Evolutionary conservation across 2,888 invertebrate genomes (phyloP), one percentile per base, ranked within the genome.

Genomic region (Helicoverpa assulta): DNA sequence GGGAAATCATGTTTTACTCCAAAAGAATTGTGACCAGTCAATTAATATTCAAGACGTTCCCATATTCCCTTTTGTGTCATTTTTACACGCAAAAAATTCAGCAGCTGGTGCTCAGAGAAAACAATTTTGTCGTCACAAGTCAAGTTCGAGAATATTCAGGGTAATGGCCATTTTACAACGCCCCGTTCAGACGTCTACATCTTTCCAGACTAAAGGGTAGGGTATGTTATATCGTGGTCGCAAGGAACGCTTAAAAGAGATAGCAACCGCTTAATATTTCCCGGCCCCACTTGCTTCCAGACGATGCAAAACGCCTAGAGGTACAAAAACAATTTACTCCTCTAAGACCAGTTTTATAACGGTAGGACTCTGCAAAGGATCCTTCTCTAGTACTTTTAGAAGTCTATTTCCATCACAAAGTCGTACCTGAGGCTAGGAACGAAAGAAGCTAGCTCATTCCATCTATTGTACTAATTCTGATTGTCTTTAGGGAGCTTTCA

Each of bases 271-370:
- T 86, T 85, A 85, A 86, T 85, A 85, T 84, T 85, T 85, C 72
- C 79, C 73, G 62, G 71, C 81, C 74, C 51, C 73, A 59, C 80
- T 85, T 78, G 71, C 66, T 74, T 62, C 84, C 84, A 88, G 90
- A 87, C 86, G 85, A 79, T 82, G 86, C 84, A 86, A 88, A 89
- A 81, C 84, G 94, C 95, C 91, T 82, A 69, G 76, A 87, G 95
- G 94, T 91, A 94, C 87, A 94, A 95, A 95, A 95, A 94, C 94
- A 94, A 95, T 95, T 94, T 94, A 82, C 93, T 88, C 86, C 86
- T 91, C 89, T 90, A 93, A 92, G 92, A 89, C 88, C 85, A 82
- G 89, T 87, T 89, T 89, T 88, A 87, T 86, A 88, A 85, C 86
- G 86, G 75, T 70, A 88, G 88, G 88, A 89, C 86, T 78, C 76